Evolutionary conservation across 2,113 vertebrate genomes (phyloP).

Genomic region (Caranx melampygus): DNA sequence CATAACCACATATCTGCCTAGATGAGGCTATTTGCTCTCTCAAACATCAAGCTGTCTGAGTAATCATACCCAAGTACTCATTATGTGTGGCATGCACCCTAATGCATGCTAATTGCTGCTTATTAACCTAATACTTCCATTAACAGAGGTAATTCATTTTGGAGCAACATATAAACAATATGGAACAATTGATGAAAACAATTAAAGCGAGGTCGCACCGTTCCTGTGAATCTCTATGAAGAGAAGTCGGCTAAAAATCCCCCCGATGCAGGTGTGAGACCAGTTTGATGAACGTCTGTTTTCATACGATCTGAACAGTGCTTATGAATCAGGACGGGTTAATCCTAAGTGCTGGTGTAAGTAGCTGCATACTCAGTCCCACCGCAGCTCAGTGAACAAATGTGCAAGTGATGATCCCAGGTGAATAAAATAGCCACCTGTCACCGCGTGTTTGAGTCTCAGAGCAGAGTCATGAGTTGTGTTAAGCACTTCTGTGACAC

Average conservation of each 20-base stretch:
- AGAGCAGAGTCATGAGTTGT: conserved; percentile 52
- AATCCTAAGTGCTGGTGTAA: conserved; percentile 46
- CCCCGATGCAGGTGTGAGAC: conserved; percentile 8
- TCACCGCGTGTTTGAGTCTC: conserved; percentile 40
- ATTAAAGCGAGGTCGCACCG: background rate
- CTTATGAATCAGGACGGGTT: conserved; percentile 40
- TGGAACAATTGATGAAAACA: conserved; percentile 25
- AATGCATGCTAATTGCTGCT: conserved; percentile 76
- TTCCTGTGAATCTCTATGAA: background rate
- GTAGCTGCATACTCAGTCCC: conserved; percentile 35
- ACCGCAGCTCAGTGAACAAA: conserved; percentile 50
- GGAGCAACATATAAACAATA: conserved; percentile 44
- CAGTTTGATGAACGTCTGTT: background rate
- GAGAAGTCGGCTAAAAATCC: background rate
- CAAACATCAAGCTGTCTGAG: conserved; percentile 61
- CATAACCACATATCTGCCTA: conserved; percentile 43
- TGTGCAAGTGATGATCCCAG: conserved; percentile 44
- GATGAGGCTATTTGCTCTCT: conserved; percentile 66
- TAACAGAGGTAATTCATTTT: conserved; percentile 36
- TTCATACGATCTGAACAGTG: background rate
- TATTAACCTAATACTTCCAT: conserved; percentile 64
- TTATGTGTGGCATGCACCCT: conserved; percentile 59
- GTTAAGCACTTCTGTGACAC: conserved; percentile 65
- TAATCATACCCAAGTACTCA: conserved; percentile 65
- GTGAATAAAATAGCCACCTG: conserved; percentile 56